Percentiles rank a stretch among this genome's conserved stretches.
Conservation (phyloP, 2,113 vertebrate genomes). For the Naja naja region DNA sequence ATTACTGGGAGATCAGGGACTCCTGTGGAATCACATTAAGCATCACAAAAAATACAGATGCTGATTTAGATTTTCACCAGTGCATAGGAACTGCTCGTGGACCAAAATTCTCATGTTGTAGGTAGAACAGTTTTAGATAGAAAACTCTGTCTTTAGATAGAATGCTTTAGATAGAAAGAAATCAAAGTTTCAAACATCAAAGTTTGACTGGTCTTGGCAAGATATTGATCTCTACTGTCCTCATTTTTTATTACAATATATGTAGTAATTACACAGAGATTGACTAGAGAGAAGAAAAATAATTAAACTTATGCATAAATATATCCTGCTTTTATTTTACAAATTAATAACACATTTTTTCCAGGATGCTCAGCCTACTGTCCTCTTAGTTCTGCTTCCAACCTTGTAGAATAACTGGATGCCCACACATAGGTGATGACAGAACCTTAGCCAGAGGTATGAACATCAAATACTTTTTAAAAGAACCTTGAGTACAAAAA, state of each 20-base stretch:
- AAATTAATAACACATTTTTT: conserved; percentile 40
- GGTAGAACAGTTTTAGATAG: not conserved
- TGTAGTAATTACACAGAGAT: not conserved
- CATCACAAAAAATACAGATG: not conserved
- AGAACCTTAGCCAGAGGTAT: not conserved
- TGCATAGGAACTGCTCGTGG: not conserved
- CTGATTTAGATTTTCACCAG: not conserved
- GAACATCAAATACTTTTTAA: conserved; percentile 31
- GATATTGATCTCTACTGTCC: no score
- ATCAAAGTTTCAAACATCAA: not conserved
- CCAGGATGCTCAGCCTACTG: conserved; percentile 45
- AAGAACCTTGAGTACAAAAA: not conserved
- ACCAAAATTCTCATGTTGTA: not conserved
- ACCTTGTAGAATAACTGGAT: not conserved
- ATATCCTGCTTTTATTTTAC: conserved; percentile 28
- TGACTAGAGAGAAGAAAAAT: conserved; percentile 46
- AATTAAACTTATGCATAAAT: conserved; percentile 35
- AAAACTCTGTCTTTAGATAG: not conserved
- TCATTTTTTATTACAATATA: not conserved
- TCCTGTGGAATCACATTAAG: not conserved
- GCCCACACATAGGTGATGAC: not conserved
- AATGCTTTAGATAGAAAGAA: not conserved
- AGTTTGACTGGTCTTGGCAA: not conserved
- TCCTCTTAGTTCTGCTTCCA: conserved; percentile 44
- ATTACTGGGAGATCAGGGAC: not conserved